A percentile compares a stretch with the other conserved stretches of the same genome.
Conservation (phyloP, 2,797 vertebrate genomes). For the Sebastes taczanowskii region DNA sequence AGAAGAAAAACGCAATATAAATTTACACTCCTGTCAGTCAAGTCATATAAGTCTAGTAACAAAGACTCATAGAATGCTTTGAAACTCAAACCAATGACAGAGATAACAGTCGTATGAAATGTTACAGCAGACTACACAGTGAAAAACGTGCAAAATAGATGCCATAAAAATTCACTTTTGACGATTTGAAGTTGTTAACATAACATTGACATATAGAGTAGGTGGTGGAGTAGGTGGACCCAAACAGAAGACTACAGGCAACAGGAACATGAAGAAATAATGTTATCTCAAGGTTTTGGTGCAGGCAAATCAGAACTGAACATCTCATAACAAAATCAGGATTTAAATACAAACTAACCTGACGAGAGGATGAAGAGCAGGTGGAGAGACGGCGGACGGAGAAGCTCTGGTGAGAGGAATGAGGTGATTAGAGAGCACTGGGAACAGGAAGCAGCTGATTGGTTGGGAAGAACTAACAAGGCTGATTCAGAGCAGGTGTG, state of each 20-base stretch:
- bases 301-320: too few relatives aligned
- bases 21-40: constrained; percentile 8
- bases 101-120: background rate
- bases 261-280: too few relatives aligned
- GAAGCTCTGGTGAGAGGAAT: background rate
- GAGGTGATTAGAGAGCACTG: background rate
- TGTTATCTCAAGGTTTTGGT: too few relatives aligned
- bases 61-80: constrained; percentile 9
- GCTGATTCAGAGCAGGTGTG: background rate
- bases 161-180: background rate
- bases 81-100: background rate
- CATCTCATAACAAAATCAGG: too few relatives aligned
- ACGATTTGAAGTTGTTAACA: background rate
- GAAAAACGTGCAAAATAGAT: background rate
- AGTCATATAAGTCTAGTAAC: constrained; percentile 8
- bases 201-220: background rate
- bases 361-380: background rate
- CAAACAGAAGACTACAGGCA: too few relatives aligned
- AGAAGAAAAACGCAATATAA: background rate
- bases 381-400: background rate
- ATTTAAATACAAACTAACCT: background rate
- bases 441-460: background rate
- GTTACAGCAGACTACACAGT: background rate
- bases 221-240: too few relatives aligned
- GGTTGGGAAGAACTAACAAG: background rate